Conservation (phyloP, 2,113 vertebrate species). For the Hemiprocne comata region DNA sequence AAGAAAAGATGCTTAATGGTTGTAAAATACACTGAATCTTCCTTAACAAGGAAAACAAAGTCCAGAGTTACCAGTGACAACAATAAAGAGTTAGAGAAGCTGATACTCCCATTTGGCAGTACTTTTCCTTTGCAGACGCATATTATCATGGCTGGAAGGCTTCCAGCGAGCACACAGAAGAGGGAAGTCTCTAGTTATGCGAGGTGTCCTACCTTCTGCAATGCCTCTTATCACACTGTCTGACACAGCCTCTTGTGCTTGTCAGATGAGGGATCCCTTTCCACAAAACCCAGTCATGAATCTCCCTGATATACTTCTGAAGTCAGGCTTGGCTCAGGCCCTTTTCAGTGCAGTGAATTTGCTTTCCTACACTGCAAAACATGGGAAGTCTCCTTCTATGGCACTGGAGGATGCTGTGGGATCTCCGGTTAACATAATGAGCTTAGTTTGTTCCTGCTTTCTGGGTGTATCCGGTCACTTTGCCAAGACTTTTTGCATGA, state of each 20-base stretch:
- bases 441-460: slow-evolving; percentile 62
- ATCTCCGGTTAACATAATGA: slow-evolving; percentile 67
- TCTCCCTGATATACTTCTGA: background rate
- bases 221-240: background rate
- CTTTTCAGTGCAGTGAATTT: background rate
- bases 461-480: slow-evolving; percentile 68
- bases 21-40: slow-evolving; percentile 48
- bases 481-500: slow-evolving; percentile 69
- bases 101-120: slow-evolving; percentile 37
- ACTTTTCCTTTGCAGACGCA: background rate
- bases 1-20: slow-evolving; percentile 48
- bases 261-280: background rate
- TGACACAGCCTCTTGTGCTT: background rate
- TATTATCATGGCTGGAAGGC: slow-evolving; percentile 21
- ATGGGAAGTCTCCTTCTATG: slow-evolving; percentile 55
- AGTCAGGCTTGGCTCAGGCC: background rate
- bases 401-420: slow-evolving; percentile 56
- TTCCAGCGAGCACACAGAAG: background rate
- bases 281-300: background rate
- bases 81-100: slow-evolving; percentile 30
- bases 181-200: background rate
- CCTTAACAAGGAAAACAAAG: slow-evolving; percentile 47
- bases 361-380: background rate
- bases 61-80: background rate
- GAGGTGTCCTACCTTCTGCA: slow-evolving; percentile 7